Base-by-base conservation (phyloP, 2,797 vertebrate genomes). In the Sebastes steindachneri region DNA sequence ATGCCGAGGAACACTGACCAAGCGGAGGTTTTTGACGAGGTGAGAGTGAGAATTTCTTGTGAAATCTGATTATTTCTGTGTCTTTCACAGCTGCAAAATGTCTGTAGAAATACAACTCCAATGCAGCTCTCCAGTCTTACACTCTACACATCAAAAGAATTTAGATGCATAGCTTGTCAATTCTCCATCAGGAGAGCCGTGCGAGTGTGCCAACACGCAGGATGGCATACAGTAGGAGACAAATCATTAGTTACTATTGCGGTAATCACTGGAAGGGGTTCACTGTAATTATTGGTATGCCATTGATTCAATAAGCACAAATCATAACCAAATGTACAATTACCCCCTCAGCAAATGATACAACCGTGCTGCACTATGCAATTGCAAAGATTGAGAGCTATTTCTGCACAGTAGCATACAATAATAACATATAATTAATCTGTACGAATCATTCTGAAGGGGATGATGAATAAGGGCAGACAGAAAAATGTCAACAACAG, bases 301-400 rank as follows among this genome's bases (percentile, higher is more conserved):
- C 65, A 68, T 75, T 55, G 51, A 84, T 80, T 23, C 23, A 78
- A 73, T 75, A 77, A 73, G 51, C 74, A 62, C 68, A 86, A 68
- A 82, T 79, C 53, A 65, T 60, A 80, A 62, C 74, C 29, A 71
- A 86, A 84, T 76, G 35, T 76, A 84, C 67, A 86, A 86, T 84
- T 82, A 84, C 23, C 65, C 75, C 68, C 64, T 79, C 66, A 75
- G 15, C 14, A 53, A 72, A 75, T 66, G 26, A 87, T 73, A 74
- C 62, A 69, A 64, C 41, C 41, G 33, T 37, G 68, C 63, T 58
- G 57, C 3, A 45, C 35, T 54, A 31, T 62, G 70, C 62, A 76
- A 12, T 63, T 65, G 41, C 37, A 66, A 87, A 73, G 60, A 82
- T 4, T 33, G 25, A 68, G 55, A 37, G 37, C 14, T 28, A 53